Evolutionary conservation across 2,113 vertebrate genomes (phyloP), one percentile per base, ranked within the genome.

Genomic region (Nothocercus nigrocapillus): DNA sequence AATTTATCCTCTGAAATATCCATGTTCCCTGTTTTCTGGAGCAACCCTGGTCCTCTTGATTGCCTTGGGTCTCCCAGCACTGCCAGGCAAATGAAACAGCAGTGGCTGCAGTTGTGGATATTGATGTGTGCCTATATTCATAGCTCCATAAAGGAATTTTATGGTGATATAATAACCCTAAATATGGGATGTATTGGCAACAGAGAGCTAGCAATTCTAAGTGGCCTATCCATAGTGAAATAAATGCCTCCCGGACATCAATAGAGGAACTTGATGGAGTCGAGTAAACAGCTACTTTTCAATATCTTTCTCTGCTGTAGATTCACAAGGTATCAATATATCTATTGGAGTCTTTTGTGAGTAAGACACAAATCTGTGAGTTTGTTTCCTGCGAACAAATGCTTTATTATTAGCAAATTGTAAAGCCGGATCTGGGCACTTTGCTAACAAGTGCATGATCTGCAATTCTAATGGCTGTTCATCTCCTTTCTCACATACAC

Each of bases 281-380:
- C 74, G 83, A 76, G 86, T 45, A 93, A 94, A 94, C 87, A 87
- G 90, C 34, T 2, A 0, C 87, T 89, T 90, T 94, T 73, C 95
- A 62, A 85, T 95, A 62, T 49, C 51, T 76, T 59, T 85, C 87
- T 42, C 83, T 30, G 82, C 87, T 38, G 70, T 62, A 89, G 91
- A 82, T 85, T 87, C 80, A 44, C 92, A 45, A 82, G 36, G 75
- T 94, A 96, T 97, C 96, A 89, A 97, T 97, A 97, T 91, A 95
- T 96, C 96, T 93, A 93, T 92, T 38, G 91, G 73, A 85, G 89
- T 32, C 95, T 81, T 92, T 80, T 91, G 90, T 88, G 80, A 97
- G 74, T 63, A 17, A 87, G 92, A 58, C 87, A 95, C 94, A 92
- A 97, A 94, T 93, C 97, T 54, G 75, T 67, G 77, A 16, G 2